Evolutionary conservation across 2,113 vertebrate genomes (phyloP).

Genomic region (Aptenodytes forsteri): DNA sequence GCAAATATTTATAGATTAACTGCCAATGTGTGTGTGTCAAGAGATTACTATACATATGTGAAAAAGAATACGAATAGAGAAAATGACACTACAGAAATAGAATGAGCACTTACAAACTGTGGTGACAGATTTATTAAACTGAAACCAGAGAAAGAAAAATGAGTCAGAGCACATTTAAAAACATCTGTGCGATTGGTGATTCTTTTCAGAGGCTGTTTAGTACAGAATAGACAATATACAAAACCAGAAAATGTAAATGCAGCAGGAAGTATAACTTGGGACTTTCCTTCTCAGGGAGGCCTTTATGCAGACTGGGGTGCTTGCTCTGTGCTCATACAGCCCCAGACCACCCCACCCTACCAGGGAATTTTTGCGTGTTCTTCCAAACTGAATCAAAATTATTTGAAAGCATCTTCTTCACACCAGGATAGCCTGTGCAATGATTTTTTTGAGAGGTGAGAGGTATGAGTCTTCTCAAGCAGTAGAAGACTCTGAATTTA

Average conservation of each 20-base stretch:
- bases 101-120: neutral
- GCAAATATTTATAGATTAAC: slow-evolving; percentile 17
- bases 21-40: neutral
- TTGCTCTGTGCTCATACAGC: neutral
- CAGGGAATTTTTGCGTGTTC: neutral
- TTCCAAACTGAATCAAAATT: neutral
- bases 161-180: neutral
- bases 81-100: neutral
- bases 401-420: neutral
- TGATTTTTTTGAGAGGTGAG: neutral
- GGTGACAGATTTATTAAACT: slow-evolving; percentile 12
- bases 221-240: neutral
- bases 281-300: neutral
- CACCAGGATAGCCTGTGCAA: neutral
- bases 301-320: neutral
- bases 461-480: neutral
- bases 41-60: neutral
- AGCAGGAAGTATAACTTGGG: neutral
- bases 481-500: neutral
- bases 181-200: neutral
- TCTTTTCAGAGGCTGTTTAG: neutral
- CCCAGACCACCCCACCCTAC: neutral
- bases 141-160: neutral
- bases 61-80: neutral
- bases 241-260: neutral